Evolutionary conservation across 2,113 vertebrate genomes (phyloP).

Genomic region (Phalacrocorax aristotelis): DNA sequence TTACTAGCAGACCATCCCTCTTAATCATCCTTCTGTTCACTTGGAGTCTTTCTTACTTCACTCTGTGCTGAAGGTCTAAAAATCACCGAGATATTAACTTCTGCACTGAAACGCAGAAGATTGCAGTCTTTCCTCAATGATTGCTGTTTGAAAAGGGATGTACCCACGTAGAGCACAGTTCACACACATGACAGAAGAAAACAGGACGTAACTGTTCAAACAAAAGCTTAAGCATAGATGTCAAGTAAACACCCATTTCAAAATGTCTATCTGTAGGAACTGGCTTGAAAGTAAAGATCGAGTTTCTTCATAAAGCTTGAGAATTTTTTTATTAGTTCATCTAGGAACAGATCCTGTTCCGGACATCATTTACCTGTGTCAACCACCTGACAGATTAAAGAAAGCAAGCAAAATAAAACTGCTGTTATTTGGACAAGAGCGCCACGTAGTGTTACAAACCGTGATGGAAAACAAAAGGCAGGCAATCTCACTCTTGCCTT

Average conservation of each 20-base stretch:
- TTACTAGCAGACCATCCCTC: background rate
- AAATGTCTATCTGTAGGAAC: background rate
- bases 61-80: background rate
- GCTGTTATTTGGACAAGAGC: slow-evolving; percentile 13
- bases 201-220: background rate
- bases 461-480: background rate
- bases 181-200: background rate
- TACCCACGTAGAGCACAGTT: accelerated
- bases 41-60: background rate
- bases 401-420: background rate
- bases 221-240: background rate
- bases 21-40: background rate
- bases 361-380: background rate
- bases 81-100: background rate
- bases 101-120: background rate
- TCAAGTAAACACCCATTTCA: background rate
- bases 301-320: background rate
- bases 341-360: background rate
- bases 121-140: background rate
- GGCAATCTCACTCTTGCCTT: accelerated
- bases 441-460: background rate
- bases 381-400: background rate
- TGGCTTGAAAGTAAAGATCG: background rate
- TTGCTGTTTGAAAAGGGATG: background rate
- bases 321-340: background rate